Conservation (phyloP, 37 sponge, comb jelly and placozoan species). For the Halisarca cf. caerulea region DNA sequence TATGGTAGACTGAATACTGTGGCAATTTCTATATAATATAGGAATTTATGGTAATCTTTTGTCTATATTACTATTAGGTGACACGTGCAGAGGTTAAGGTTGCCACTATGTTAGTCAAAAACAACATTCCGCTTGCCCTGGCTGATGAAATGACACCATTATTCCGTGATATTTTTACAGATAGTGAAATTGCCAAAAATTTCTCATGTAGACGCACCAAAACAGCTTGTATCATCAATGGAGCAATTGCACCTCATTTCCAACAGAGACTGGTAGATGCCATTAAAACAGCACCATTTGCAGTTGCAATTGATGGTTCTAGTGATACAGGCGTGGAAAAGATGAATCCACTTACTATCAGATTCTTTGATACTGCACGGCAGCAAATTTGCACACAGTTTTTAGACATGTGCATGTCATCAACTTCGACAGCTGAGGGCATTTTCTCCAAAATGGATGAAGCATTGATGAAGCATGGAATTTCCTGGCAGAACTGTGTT, state of each 20-base stretch:
- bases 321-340: conserved; percentile 37
- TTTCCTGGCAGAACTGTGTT: conserved; percentile 41
- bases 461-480: conserved; percentile 19
- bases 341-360: conserved; percentile 42
- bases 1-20: too few relatives aligned
- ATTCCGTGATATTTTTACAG: conserved; percentile 41
- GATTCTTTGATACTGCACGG: conserved; percentile 17
- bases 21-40: too few relatives aligned
- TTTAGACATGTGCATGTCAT: conserved; percentile 57
- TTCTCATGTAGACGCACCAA: conserved; percentile 35
- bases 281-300: conserved; percentile 36
- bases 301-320: conserved; percentile 43
- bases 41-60: too few relatives aligned
- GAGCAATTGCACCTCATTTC: conserved; percentile 34
- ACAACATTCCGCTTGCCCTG: conserved; percentile 37
- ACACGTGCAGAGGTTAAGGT: too few relatives aligned
- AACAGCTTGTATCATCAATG: conserved; percentile 51
- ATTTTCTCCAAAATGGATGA: conserved; percentile 42
- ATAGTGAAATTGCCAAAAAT: conserved; percentile 34
- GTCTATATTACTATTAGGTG: too few relatives aligned
- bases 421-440: conserved; percentile 40
- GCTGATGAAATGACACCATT: conserved; percentile 41
- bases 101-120: conserved; percentile 28
- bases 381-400: conserved; percentile 31
- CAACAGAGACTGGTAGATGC: conserved; percentile 3